Conservation (phyloP, 2,113 vertebrate genomes). For the Pipra filicauda region DNA sequence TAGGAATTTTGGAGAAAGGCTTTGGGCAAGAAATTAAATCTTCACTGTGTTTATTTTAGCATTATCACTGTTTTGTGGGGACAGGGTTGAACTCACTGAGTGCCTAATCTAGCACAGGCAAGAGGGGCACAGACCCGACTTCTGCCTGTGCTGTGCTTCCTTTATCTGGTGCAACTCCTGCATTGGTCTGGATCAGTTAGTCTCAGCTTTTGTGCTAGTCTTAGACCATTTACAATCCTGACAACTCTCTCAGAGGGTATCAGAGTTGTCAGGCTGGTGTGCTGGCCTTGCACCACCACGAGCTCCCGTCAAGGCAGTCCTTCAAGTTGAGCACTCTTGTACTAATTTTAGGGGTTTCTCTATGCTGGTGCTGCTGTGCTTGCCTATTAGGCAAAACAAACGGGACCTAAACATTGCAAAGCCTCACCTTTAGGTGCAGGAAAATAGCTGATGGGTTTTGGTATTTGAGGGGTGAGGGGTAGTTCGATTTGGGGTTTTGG, state of each 20-base stretch:
- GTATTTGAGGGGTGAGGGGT: fast-evolving
- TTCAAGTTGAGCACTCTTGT: not conserved
- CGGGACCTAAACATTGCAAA: not conserved
- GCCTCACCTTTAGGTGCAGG: not conserved
- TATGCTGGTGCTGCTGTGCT: not conserved
- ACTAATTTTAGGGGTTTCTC: not conserved
- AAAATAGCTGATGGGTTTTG: not conserved
- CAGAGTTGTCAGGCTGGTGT: fast-evolving
- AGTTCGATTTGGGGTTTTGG: not conserved
- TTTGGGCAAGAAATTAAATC: not conserved
- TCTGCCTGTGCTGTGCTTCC: not conserved
- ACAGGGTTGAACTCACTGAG: not conserved
- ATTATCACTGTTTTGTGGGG: not conserved
- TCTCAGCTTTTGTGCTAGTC: not conserved
- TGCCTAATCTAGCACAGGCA: fast-evolving
- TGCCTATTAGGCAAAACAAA: not conserved
- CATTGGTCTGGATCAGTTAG: fast-evolving
- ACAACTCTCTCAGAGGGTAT: not conserved
- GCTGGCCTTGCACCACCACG: not conserved
- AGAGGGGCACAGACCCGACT: not conserved
- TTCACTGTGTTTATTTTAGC: not conserved
- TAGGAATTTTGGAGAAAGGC: not conserved
- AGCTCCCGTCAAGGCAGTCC: not conserved
- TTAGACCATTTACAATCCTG: not conserved
- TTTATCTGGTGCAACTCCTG: not conserved